Conservation (phyloP, 2,113 vertebrate species). For the Canis aureus region DNA sequence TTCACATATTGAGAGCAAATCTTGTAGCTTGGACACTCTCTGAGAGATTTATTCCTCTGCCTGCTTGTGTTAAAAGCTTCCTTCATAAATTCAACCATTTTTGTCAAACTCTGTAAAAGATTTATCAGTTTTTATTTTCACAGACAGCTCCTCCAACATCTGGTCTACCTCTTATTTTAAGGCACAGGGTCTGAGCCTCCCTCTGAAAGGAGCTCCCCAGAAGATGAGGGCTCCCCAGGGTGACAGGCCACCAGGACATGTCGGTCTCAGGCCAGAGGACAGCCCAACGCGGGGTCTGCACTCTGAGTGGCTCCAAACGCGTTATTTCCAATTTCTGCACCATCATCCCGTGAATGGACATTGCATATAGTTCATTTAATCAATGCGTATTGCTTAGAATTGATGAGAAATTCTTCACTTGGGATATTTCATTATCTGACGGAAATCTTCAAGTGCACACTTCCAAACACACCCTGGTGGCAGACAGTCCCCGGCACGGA, state of each 20-base stretch:
- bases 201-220: no score
- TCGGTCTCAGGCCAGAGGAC: no score
- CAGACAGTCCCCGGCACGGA: background rate
- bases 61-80: no score
- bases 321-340: background rate
- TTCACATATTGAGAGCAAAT: no score
- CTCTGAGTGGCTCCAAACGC: background rate
- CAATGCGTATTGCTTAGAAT: background rate
- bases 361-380: background rate
- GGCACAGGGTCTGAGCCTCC: no score
- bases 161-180: no score
- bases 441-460: background rate
- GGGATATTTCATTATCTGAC: background rate
- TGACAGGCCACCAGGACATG: no score
- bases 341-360: background rate
- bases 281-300: background rate
- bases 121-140: no score
- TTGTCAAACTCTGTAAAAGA: no score
- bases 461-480: background rate
- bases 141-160: no score
- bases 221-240: no score
- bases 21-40: background rate
- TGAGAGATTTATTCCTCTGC: background rate
- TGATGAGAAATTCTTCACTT: background rate
- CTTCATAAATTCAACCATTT: no score